phyloP scores from a whole-genome alignment of 1,140 invertebrate genomes.

The Macrotrachela quadricornifera region DNA sequence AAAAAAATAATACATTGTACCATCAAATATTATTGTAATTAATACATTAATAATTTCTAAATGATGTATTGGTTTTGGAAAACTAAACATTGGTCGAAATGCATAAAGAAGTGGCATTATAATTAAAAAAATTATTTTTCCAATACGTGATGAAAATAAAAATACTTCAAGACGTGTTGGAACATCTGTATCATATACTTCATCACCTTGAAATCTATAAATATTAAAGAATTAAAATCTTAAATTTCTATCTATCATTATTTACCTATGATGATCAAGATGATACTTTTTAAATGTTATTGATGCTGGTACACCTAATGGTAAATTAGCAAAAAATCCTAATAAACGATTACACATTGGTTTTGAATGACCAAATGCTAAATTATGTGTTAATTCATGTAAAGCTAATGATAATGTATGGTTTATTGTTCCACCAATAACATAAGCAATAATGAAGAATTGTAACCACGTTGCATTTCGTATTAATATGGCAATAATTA shows the following conservation, averaged over 20 bases:
- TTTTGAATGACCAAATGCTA: slow-evolving; percentile 72
- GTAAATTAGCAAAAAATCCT: slow-evolving; percentile 84
- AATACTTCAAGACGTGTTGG: slow-evolving; percentile 74
- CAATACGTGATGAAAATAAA: slow-evolving; percentile 69
- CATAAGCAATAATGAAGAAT: slow-evolving; percentile 57
- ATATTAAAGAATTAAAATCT: slow-evolving; percentile 6
- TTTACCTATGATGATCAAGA: slow-evolving; percentile 64
- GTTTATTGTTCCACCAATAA: slow-evolving; percentile 87
- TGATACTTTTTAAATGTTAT: slow-evolving; percentile 96
- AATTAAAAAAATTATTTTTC: slow-evolving; percentile 79
- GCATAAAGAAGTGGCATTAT: slow-evolving; percentile 90
- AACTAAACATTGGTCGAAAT: slow-evolving; percentile 64
- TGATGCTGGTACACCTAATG: slow-evolving; percentile 76
- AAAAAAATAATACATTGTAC: slow-evolving; percentile 51
- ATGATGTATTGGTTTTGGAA: slow-evolving; percentile 58
- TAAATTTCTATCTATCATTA: too few relatives aligned
- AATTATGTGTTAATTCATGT: slow-evolving; percentile 89
- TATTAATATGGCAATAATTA: slow-evolving; percentile 55
- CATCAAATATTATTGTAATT: slow-evolving; percentile 67
- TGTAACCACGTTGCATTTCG: slow-evolving; percentile 51
- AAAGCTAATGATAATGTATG: slow-evolving; percentile 87
- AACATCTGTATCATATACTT: slow-evolving; percentile 77
- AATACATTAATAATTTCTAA: slow-evolving; percentile 61
- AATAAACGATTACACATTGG: slow-evolving; percentile 61
- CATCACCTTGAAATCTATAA: slow-evolving; percentile 75